Percentiles rank a stretch among this genome's conserved stretches.
Evolutionary conservation across 1,140 invertebrate genomes (phyloP).

Genomic region (Eurosta solidaginis): DNA sequence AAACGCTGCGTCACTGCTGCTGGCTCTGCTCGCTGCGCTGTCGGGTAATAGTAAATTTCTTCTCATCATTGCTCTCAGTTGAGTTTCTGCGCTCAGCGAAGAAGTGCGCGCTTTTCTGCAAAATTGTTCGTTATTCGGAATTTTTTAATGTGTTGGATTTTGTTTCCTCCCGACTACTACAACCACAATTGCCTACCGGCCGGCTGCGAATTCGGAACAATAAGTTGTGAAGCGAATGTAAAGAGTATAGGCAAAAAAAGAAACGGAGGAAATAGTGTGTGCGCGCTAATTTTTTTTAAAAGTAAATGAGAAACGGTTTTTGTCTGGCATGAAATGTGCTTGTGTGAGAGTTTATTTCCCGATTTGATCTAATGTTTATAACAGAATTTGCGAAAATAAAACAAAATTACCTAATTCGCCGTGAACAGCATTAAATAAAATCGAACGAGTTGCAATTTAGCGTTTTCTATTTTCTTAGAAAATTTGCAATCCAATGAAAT

Average conservation of each 20-base stretch:
- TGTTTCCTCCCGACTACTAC: neutral
- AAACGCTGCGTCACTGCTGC: neutral
- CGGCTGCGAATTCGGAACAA: slow-evolving; percentile 16
- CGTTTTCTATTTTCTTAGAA: too few species aligned
- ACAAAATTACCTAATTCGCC: too few species aligned
- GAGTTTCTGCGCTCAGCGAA: slow-evolving; percentile 5
- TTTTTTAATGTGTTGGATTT: slow-evolving; percentile 1
- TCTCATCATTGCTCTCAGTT: slow-evolving; percentile 13
- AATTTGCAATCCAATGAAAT: too few species aligned
- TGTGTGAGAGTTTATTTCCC: neutral
- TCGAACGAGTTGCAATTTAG: too few species aligned
- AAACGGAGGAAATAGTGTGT: neutral
- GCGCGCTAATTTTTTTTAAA: slow-evolving; percentile 8
- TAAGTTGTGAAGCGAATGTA: neutral
- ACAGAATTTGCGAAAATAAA: too few species aligned
- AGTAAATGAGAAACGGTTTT: neutral
- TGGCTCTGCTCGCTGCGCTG: neutral
- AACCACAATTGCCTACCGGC: too few species aligned
- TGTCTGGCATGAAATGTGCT: neutral
- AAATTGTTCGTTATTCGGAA: slow-evolving; percentile 17
- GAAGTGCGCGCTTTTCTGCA: slow-evolving; percentile 24
- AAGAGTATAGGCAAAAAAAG: neutral
- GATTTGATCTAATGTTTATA: too few species aligned
- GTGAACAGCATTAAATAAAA: too few species aligned
- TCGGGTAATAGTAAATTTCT: neutral